A percentile compares a stretch with the other conserved stretches of the same genome.
These are phyloP conservation scores for Romanomermis culicivorax DNA, from an alignment of 2,888 invertebrate genomes.

Conservation along the genomic window DNA sequence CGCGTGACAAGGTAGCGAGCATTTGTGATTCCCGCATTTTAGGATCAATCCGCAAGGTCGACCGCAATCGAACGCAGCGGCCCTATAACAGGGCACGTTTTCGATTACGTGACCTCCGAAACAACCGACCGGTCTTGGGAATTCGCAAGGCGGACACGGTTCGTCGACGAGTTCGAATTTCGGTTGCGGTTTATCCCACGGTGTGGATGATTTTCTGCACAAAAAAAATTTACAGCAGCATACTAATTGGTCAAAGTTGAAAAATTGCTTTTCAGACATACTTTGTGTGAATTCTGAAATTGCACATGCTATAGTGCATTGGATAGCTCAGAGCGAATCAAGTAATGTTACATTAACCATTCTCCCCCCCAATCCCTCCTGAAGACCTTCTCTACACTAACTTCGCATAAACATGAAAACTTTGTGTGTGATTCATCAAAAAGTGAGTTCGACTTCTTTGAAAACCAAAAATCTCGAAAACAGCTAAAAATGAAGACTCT, in stretches of 20 bases:
- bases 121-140: constrained; percentile 39
- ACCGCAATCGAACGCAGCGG: constrained; percentile 40
- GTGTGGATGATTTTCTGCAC: constrained; percentile 27
- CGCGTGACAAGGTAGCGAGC: constrained; percentile 48
- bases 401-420: too few species aligned
- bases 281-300: too few species aligned
- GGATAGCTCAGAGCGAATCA: too few species aligned
- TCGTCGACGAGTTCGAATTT: constrained; percentile 27
- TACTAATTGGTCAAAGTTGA: neutral
- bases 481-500: too few species aligned
- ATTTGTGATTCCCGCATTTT: constrained; percentile 37
- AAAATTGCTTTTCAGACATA: too few species aligned
- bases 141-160: constrained; percentile 35
- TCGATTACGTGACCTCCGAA: constrained; percentile 21
- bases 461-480: too few species aligned
- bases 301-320: too few species aligned
- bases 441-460: too few species aligned
- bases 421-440: too few species aligned
- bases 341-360: too few species aligned
- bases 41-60: constrained; percentile 31
- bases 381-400: too few species aligned
- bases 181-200: constrained; percentile 31
- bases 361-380: too few species aligned
- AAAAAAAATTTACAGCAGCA: neutral
- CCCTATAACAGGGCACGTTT: constrained; percentile 28